phyloP scores from a whole-genome alignment of 2,113 vertebrate species.

The Monopterus albus region DNA sequence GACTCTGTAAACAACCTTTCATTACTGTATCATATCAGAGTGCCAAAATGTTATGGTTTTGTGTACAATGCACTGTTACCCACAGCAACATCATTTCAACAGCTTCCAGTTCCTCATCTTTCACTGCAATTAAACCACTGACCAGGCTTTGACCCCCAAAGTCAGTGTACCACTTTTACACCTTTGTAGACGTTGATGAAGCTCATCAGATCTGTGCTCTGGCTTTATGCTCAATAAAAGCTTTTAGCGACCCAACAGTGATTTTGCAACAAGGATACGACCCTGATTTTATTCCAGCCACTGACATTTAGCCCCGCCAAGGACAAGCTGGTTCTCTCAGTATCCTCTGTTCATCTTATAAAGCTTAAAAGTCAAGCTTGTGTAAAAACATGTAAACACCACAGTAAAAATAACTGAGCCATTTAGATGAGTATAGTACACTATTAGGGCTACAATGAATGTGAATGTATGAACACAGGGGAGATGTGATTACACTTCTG shows the following conservation, averaged over 20 bases:
- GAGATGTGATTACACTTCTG: slow-evolving; percentile 55
- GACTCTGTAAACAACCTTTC: slow-evolving; percentile 27
- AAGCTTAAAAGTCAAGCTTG: background rate
- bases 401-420: slow-evolving; percentile 22
- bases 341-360: background rate
- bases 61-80: slow-evolving; percentile 4
- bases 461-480: slow-evolving; percentile 32
- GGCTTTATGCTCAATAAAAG: slow-evolving; percentile 40
- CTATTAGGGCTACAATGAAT: no score
- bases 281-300: slow-evolving; percentile 36
- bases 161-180: background rate
- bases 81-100: slow-evolving; percentile 21
- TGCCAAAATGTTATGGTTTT: background rate
- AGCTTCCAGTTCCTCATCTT: slow-evolving; percentile 16
- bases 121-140: no score
- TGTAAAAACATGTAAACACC: background rate
- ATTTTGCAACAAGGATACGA: slow-evolving; percentile 37
- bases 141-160: slow-evolving; percentile 21
- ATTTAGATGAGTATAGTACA: slow-evolving; percentile 7
- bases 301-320: slow-evolving; percentile 46
- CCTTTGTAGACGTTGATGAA: slow-evolving; percentile 26
- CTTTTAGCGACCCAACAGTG: slow-evolving; percentile 39
- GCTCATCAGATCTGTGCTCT: background rate
- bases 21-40: background rate
- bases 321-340: slow-evolving; percentile 4